These are phyloP conservation scores for Caenorhabditis drosophilae DNA, from an alignment of 2,888 invertebrate genomes.

Conservation along the genomic window DNA sequence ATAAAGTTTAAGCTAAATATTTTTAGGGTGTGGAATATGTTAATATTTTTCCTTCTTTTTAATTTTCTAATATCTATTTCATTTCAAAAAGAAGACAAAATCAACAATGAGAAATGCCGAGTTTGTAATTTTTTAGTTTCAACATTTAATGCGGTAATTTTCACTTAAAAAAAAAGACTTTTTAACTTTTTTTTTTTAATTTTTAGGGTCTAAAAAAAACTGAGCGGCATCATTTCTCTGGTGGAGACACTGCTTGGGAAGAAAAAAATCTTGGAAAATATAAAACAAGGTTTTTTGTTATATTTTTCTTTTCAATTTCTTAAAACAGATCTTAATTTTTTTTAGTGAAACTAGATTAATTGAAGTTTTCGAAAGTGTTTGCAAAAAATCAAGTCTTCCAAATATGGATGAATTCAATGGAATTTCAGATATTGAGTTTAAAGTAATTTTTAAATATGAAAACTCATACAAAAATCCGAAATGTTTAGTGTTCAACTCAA, in stretches of 20 bases:
- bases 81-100: too few species aligned
- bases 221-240: conserved; percentile 85
- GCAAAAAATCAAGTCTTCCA: conserved; percentile 74
- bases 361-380: conserved; percentile 87
- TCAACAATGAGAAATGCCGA: conserved; percentile 53
- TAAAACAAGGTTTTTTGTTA: too few species aligned
- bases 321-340: too few species aligned
- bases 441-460: conserved; percentile 36
- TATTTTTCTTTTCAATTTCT: too few species aligned
- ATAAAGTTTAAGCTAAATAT: too few species aligned
- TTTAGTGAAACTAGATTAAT: conserved; percentile 85
- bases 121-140: conserved; percentile 57
- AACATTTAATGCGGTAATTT: conserved; percentile 58
- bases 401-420: conserved; percentile 69
- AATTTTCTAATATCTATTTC: too few species aligned
- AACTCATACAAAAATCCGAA: not conserved
- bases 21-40: too few species aligned
- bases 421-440: conserved; percentile 60
- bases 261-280: conserved; percentile 83
- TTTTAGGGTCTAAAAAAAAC: conserved; percentile 81
- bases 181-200: conserved; percentile 1
- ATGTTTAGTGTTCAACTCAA: conserved; percentile 81
- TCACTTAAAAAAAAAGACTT: too few species aligned
- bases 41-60: too few species aligned
- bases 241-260: conserved; percentile 92